Conservation (phyloP, 2,113 vertebrate genomes). For the Colaptes auratus region DNA sequence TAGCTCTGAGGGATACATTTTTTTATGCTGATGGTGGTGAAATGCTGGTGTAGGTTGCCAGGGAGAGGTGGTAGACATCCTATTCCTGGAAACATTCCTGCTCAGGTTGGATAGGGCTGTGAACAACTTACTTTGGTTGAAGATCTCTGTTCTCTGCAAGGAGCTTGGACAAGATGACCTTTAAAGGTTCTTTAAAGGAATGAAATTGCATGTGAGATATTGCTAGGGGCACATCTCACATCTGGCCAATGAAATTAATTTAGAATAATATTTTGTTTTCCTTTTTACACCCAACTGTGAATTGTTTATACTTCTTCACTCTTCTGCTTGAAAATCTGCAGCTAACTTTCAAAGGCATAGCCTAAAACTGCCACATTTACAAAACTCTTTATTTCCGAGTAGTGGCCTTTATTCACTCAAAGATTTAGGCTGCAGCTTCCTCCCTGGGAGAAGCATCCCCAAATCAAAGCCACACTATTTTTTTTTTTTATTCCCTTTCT, state of each 20-base stretch:
- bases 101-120: background rate
- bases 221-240: no score
- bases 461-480: background rate
- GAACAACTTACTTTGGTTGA: background rate
- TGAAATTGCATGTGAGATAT: no score
- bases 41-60: background rate
- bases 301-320: no score
- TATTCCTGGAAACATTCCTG: background rate
- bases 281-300: no score
- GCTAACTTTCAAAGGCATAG: no score
- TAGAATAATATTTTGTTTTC: no score
- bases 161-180: background rate
- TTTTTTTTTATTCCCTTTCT: background rate
- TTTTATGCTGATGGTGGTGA: background rate
- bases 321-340: no score
- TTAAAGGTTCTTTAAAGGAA: background rate
- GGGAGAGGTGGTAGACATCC: background rate
- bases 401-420: no score
- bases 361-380: no score
- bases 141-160: background rate
- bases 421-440: background rate
- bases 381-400: no score
- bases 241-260: no score
- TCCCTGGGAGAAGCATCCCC: background rate
- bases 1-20: no score